Conservation (phyloP, 2,113 vertebrate species). For the Xiphias gladius region DNA sequence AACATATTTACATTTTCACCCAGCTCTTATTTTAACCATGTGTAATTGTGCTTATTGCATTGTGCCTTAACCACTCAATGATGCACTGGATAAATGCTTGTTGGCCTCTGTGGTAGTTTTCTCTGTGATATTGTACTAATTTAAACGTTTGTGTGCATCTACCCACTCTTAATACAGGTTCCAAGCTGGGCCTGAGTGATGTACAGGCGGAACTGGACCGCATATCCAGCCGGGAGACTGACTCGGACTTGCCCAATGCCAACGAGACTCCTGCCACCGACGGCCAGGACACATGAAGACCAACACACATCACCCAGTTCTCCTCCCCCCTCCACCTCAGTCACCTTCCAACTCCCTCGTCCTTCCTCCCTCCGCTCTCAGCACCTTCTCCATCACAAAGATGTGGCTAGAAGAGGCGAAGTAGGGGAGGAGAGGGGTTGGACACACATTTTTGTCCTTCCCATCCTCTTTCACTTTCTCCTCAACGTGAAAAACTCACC, state of each 20-base stretch:
- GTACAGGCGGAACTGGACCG: conserved; percentile 98
- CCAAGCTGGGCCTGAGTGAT: conserved; percentile 95
- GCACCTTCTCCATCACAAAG: conserved; percentile 54
- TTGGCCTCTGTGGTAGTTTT: not conserved
- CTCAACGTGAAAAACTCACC: conserved; percentile 45
- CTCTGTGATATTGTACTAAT: not conserved
- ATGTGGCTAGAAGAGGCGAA: conserved; percentile 34
- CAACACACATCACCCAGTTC: conserved; percentile 56
- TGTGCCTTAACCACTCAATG: conserved; percentile 18
- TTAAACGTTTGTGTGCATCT: not conserved
- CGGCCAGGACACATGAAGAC: conserved; percentile 94
- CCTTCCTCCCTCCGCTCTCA: conserved; percentile 81
- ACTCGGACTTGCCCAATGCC: conserved; percentile 86
- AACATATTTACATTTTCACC: conserved; percentile 13
- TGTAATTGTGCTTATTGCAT: conserved; percentile 44
- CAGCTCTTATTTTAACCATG: conserved; percentile 66
- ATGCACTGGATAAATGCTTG: not conserved
- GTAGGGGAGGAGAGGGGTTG: conserved; percentile 24
- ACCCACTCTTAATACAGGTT: conserved; percentile 82
- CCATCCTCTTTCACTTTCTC: conserved; percentile 45
- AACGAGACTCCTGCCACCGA: conserved; percentile 91
- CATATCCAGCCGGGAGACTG: conserved; percentile 93
- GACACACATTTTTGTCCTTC: conserved; percentile 7
- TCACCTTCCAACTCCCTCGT: conserved; percentile 81
- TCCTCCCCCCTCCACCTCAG: conserved; percentile 75